These are phyloP conservation scores for Zosterops japonicus DNA, from an alignment of 2,113 vertebrate genomes.

Conservation along the genomic window DNA sequence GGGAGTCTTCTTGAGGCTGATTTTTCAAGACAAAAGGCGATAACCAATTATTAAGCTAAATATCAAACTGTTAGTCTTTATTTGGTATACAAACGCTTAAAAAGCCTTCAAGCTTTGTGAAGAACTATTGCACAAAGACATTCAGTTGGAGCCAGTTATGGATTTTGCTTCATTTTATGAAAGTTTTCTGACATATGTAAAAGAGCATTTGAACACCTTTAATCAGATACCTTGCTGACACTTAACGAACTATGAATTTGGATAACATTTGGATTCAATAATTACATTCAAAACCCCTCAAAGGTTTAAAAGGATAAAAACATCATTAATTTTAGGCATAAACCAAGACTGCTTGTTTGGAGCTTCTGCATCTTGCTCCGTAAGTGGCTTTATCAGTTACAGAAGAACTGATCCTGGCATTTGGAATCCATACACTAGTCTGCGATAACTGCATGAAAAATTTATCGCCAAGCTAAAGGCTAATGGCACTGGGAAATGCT, in stretches of 20 bases:
- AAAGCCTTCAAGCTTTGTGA: background rate
- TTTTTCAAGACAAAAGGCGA: background rate
- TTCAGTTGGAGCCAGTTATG: background rate
- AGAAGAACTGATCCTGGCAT: background rate
- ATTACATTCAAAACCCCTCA: background rate
- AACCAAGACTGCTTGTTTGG: background rate
- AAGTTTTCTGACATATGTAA: background rate
- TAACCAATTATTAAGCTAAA: background rate
- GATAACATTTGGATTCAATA: background rate
- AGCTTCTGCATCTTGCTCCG: background rate
- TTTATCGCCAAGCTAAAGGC: background rate
- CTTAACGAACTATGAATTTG: background rate
- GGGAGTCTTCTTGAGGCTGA: background rate
- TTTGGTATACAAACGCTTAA: background rate
- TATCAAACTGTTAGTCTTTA: background rate
- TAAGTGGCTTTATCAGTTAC: background rate
- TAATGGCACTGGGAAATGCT: background rate
- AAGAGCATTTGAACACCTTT: background rate
- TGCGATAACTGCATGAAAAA: background rate
- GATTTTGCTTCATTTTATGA: background rate
- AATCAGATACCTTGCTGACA: background rate
- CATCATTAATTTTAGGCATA: background rate
- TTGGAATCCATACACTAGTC: background rate
- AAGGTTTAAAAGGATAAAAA: background rate
- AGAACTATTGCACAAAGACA: background rate